Percentiles rank a stretch among this genome's conserved stretches.
Conservation (phyloP, 2,888 invertebrate species). For the Toxonevra muliebris region DNA sequence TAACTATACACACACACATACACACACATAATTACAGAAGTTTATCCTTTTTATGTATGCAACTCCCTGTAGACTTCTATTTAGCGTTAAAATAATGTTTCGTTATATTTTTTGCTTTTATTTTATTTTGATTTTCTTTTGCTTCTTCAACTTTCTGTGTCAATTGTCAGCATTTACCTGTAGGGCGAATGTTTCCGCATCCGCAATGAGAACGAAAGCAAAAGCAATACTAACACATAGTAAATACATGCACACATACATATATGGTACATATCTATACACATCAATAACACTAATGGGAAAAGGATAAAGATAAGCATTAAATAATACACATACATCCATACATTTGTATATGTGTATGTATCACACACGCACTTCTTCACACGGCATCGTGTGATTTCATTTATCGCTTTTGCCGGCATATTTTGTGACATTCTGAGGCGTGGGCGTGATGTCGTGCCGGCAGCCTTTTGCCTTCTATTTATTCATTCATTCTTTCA, state of each 20-base stretch:
- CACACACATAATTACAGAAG: not conserved
- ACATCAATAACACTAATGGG: conserved; percentile 59
- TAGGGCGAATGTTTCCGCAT: conserved; percentile 38
- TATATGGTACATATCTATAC: conserved; percentile 38
- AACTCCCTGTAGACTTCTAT: conserved; percentile 30
- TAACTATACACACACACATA: not conserved
- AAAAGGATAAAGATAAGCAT: conserved; percentile 59
- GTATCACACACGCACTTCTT: conserved; percentile 4
- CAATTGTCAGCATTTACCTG: conserved; percentile 55
- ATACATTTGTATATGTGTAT: not conserved
- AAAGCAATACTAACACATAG: conserved; percentile 6
- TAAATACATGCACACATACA: conserved; percentile 35
- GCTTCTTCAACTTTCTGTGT: conserved; percentile 38
- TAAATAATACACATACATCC: conserved; percentile 46
- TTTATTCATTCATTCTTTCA: no score
- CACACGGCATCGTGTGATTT: not conserved
- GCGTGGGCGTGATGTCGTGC: conserved; percentile 46
- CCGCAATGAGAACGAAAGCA: not conserved
- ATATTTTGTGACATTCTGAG: conserved; percentile 5
- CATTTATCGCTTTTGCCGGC: no score
- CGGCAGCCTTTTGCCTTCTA: no score
- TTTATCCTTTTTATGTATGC: no score
- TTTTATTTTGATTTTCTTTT: not conserved
- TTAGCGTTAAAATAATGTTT: conserved; percentile 45
- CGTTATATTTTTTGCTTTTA: conserved; percentile 49